Conservation (phyloP, 2,888 invertebrate genomes). For the Glyphotaelius pellucidus region DNA sequence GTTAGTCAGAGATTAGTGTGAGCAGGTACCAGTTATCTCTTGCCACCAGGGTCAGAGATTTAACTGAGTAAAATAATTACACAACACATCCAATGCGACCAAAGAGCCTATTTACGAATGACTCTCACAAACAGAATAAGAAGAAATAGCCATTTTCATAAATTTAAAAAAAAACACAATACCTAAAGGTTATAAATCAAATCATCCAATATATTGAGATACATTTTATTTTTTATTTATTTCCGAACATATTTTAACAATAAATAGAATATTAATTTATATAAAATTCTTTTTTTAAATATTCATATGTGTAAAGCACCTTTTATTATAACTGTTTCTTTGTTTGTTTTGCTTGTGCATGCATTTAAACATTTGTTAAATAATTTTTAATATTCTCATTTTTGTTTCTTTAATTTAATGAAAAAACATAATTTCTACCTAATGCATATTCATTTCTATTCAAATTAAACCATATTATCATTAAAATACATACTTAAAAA, state of each 20-base stretch:
- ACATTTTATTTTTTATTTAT: not conserved
- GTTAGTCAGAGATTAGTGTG: too few species aligned
- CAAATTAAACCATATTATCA: not conserved
- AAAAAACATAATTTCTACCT: not conserved
- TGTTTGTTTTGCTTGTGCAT: conserved; percentile 62
- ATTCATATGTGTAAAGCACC: conserved; percentile 44
- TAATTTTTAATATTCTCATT: conserved; percentile 13
- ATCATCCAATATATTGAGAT: not conserved
- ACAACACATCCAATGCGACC: not conserved
- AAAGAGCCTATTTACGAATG: not conserved
- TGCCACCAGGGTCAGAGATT: not conserved
- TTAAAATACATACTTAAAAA: not conserved
- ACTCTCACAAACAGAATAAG: not conserved
- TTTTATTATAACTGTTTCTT: conserved; percentile 50
- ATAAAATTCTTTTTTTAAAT: not conserved
- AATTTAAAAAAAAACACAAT: not conserved
- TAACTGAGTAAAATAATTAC: not conserved
- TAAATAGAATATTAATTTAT: not conserved
- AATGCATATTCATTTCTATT: not conserved
- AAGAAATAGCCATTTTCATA: not conserved
- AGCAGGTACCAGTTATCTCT: not conserved
- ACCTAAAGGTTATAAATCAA: not conserved
- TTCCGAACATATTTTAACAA: not conserved
- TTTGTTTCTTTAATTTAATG: not conserved
- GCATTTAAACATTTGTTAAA: conserved; percentile 49